Evolutionary conservation across 2,797 vertebrate species (phyloP), one percentile per base, ranked within the genome.

Genomic region (Rhabdomys pumilio): DNA sequence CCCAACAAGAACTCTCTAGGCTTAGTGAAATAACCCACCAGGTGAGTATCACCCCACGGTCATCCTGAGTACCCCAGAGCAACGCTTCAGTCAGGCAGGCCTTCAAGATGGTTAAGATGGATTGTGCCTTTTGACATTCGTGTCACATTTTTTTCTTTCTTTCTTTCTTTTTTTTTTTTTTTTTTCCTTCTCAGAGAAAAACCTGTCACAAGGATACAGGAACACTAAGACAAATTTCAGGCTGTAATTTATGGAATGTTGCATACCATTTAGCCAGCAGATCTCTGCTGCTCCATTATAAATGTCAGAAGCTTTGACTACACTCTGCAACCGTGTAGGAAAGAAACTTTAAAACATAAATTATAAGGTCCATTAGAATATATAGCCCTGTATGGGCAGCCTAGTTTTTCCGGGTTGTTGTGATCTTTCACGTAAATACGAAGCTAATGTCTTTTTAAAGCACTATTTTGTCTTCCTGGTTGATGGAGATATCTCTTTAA

Each of bases 271-370:
- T 75, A 91, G 86, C 89, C 41, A 89, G 89, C 67, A 86, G 81
- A 83, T 94, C 94, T 63, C 79, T 76, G 83, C 63, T 41, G 31
- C 41, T 86, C 76, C 9, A 34, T 93, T 84, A 91, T 61, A 94
- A 95, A 91, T 50, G 47, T 84, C 57, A 29, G 26, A 91, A 89
- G 15, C 44, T 81, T 81, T 38, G 34, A 61, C 93, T 93, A 81
- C 57, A 38, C 19, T 41, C 86, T 81, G 26, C 61, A 75, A 93
- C 15, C 4, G 3, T 47, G 76, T 6, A 88, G 53, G 72, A 57
- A 89, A 90, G 76, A 92, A 72, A 84, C 81, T 91, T 93, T 84
- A 75, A 94, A 93, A 91, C 72, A 50, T 95, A 95, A 96, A 95
- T 95, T 95, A 94, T 2, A 3, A 80, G 22, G 20, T 44, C 47